Evolutionary conservation across 2,113 vertebrate species (phyloP), one percentile per base, ranked within the genome.

Genomic region (Crocuta crocuta): DNA sequence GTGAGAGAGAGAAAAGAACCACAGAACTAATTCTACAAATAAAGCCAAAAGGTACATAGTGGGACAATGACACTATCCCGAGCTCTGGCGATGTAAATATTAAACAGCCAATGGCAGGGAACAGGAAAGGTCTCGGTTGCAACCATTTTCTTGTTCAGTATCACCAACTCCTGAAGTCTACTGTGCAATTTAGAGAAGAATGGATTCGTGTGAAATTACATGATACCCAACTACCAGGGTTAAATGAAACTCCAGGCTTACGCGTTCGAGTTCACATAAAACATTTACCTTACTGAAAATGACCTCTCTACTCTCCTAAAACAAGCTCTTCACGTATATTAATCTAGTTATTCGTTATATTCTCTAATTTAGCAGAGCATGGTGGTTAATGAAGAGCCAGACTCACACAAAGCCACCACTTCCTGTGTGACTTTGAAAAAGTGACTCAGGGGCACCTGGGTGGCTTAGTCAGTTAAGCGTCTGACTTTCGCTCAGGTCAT

Each of bases 31-130:
- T 90, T 61, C 23, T 73, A 97, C 0, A 86, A 98, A 78, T 16
- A 1, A 97, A 93, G 85, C 68, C 91, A 73, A 98, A 97, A 89
- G 28, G 88, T 63, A 71, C 48, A 11, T 65, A 94, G 66, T n/a
- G 26, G 70, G 87, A 93, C 86, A 65, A 0, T 21, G 11, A 66
- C n/a, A 0, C 12, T 23, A 86, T 80, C n/a, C 55, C 73, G 91
- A 80, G 0, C 15, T 93, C 79, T 92, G 33, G n/a, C 73, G 66
- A 23, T 0, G 0, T 23, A 91, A 98, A 97, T n/a, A 78, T 39
- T 39, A 84, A 92, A 85, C 35, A 96, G 83, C 73, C 65, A 92
- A 88, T 21, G 7, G 85, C 66, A 97, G 74, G 79, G 58, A n/a
- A 55, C 0, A 1, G 79, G 5, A 80, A 74, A 35, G 55, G 61